phyloP scores from a whole-genome alignment of 1,140 invertebrate species.

The Tribolium castaneum region DNA sequence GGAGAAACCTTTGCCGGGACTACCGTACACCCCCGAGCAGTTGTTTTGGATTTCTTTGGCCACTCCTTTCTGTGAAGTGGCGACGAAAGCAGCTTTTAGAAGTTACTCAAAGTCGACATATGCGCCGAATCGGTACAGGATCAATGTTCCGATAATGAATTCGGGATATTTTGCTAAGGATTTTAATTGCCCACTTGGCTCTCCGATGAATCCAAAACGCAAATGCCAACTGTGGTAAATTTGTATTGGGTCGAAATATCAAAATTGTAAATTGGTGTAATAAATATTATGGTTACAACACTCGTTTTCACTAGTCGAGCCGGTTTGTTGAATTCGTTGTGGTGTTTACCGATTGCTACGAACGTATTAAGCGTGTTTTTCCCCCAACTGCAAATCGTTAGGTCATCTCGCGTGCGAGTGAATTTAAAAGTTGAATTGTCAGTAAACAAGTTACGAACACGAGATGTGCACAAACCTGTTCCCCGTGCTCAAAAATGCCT shows the following conservation, averaged over 20 bases:
- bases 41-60: conserved; percentile 71
- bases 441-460: conserved; percentile 14
- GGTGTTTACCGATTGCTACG: background rate
- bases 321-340: background rate
- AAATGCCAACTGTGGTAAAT: conserved; percentile 39
- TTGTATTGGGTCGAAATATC: background rate
- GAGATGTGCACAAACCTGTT: background rate
- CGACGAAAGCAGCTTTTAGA: conserved; percentile 67
- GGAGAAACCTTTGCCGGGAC: conserved; percentile 62
- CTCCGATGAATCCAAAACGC: conserved; percentile 29
- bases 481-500: background rate
- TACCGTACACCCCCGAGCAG: conserved; percentile 69
- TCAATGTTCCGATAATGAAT: conserved; percentile 64
- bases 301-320: background rate
- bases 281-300: no score
- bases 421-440: conserved; percentile 12
- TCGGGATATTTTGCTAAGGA: conserved; percentile 33
- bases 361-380: background rate
- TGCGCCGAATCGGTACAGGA: conserved; percentile 67
- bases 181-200: conserved; percentile 37
- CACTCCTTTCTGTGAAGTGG: conserved; percentile 52
- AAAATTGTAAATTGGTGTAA: no score
- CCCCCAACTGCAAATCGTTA: background rate
- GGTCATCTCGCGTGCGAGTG: conserved; percentile 9
- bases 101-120: no score